A percentile compares a stretch with the other conserved stretches of the same genome.
Conservation (phyloP, 2,888 invertebrate species). For the Andrena flavipes region DNA sequence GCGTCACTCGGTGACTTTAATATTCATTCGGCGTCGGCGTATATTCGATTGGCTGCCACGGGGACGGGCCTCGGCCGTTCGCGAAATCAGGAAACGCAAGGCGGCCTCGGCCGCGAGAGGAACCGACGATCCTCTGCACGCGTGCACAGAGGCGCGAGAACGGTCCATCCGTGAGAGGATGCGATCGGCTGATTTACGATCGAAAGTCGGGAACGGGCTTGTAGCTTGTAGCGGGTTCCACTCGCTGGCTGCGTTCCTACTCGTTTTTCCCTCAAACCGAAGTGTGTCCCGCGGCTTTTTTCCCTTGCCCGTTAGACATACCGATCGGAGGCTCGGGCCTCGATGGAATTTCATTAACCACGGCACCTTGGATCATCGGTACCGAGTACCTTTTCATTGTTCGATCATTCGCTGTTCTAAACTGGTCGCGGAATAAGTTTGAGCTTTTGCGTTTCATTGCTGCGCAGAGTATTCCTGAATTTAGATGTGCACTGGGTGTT, state of each 20-base stretch:
- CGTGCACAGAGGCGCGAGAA: constrained; percentile 20
- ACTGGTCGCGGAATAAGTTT: too few relatives aligned
- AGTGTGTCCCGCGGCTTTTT: neutral
- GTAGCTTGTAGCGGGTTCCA: neutral
- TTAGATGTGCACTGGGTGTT: too few relatives aligned
- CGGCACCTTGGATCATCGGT: too few relatives aligned
- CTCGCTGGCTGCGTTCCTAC: neutral
- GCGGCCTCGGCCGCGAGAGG: constrained; percentile 4
- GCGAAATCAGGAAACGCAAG: constrained; percentile 49
- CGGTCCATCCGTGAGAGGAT: neutral
- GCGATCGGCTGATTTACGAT: constrained; percentile 32
- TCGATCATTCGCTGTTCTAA: too few relatives aligned
- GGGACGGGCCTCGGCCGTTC: neutral
- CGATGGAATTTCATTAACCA: too few relatives aligned
- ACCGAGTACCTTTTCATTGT: too few relatives aligned
- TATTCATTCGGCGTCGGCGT: constrained; percentile 63
- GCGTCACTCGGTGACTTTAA: constrained; percentile 66
- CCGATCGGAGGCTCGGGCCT: neutral
- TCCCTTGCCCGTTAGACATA: neutral
- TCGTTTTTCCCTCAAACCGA: neutral
- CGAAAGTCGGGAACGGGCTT: neutral
- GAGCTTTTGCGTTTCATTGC: too few relatives aligned
- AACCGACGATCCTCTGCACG: neutral
- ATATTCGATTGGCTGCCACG: constrained; percentile 27
- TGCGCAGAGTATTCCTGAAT: too few relatives aligned